A percentile compares a stretch with the other conserved stretches of the same genome.
These are phyloP conservation scores for Eurois occulta DNA, from an alignment of 2,888 invertebrate species.

Conservation along the genomic window DNA sequence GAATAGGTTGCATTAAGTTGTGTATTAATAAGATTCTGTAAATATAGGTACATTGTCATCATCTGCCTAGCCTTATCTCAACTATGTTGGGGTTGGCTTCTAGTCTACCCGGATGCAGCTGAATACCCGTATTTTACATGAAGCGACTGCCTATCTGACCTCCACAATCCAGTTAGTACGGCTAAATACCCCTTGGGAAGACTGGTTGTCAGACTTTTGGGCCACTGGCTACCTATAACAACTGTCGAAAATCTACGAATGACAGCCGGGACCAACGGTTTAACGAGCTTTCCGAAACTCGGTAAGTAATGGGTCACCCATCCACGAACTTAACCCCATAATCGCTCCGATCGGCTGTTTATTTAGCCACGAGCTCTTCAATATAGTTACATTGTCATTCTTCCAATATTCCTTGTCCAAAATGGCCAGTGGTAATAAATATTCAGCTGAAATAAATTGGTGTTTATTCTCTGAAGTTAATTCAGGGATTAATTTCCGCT, in stretches of 20 bases:
- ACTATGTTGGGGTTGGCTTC: background rate
- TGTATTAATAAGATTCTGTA: background rate
- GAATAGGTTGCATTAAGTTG: background rate
- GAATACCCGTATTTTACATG: too few species aligned
- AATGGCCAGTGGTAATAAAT: background rate
- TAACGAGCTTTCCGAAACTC: too few species aligned
- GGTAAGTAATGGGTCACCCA: background rate
- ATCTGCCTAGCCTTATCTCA: background rate
- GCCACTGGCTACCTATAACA: too few species aligned
- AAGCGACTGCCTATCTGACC: too few species aligned
- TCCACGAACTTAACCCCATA: background rate
- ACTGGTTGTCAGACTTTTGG: too few species aligned
- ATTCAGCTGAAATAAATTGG: background rate
- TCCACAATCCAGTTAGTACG: too few species aligned
- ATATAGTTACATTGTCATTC: background rate
- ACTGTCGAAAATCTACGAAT: too few species aligned
- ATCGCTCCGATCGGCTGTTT: background rate
- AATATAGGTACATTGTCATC: background rate
- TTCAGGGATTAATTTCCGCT: background rate
- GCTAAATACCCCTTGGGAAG: too few species aligned
- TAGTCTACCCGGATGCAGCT: background rate
- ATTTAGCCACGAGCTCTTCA: background rate
- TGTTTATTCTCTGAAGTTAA: background rate
- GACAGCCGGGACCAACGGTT: too few species aligned
- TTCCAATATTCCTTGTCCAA: background rate